These are phyloP conservation scores for Sarotherodon lohbergeri DNA, from an alignment of 2,113 vertebrate genomes.

Conservation along the genomic window DNA sequence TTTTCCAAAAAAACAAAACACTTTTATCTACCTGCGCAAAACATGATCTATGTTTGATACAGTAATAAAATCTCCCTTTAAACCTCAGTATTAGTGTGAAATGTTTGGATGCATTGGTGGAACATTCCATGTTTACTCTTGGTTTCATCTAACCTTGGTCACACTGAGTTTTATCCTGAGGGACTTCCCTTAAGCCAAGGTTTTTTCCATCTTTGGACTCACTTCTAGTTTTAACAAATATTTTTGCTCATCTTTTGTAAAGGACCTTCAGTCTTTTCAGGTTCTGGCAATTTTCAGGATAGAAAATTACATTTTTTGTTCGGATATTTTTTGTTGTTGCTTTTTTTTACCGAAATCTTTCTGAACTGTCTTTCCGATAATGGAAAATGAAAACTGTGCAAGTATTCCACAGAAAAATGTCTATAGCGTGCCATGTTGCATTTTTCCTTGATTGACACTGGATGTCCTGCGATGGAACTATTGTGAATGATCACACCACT, in stretches of 20 bases:
- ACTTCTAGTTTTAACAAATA: neutral
- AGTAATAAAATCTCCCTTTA: neutral
- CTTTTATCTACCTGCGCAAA: neutral
- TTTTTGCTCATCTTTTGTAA: neutral
- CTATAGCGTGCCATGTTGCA: neutral
- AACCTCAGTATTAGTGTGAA: neutral
- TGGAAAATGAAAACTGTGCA: neutral
- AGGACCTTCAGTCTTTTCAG: neutral
- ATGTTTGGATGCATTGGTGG: neutral
- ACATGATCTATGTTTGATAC: neutral
- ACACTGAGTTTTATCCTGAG: neutral
- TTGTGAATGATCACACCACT: neutral
- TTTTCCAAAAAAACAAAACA: neutral
- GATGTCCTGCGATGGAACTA: neutral
- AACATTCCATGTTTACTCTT: neutral
- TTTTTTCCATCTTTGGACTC: neutral
- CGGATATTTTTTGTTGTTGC: neutral
- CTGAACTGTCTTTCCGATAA: neutral
- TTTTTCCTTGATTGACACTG: neutral
- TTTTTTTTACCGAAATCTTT: neutral
- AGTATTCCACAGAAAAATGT: neutral
- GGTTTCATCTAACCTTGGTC: slow-evolving; percentile 14
- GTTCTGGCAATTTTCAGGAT: neutral
- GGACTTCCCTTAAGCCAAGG: neutral
- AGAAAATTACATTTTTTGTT: neutral